Percentiles rank a stretch among this genome's conserved stretches.
Conservation (phyloP, 2,797 vertebrate genomes). For the Ambastaia sidthimunki region DNA sequence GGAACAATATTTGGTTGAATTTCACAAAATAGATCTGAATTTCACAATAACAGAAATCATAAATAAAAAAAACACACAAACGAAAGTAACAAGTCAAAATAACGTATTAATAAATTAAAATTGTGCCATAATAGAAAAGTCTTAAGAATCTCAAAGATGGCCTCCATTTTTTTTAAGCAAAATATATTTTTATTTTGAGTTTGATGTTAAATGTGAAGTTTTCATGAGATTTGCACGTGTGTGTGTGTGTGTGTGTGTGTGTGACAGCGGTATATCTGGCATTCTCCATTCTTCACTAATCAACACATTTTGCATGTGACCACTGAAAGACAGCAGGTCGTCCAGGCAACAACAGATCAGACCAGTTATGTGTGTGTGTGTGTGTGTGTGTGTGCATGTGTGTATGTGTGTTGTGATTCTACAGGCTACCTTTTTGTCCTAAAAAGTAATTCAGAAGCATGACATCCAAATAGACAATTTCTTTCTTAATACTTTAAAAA, state of each 20-base stretch:
- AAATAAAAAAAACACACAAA: too few relatives aligned
- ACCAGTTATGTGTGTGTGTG: conserved; percentile 25
- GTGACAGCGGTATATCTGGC: conserved; percentile 57
- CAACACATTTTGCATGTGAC: conserved; percentile 56
- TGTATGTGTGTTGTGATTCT: not conserved
- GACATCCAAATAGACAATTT: not conserved
- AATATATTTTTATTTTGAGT: not conserved
- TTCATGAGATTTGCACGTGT: conserved; percentile 36
- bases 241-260: conserved; percentile 47
- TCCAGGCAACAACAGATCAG: conserved; percentile 37
- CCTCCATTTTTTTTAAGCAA: not conserved
- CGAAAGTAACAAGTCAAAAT: too few relatives aligned
- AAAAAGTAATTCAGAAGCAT: not conserved
- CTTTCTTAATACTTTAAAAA: too few relatives aligned
- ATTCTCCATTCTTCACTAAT: conserved; percentile 44
- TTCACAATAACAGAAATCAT: too few relatives aligned
- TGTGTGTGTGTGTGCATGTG: conserved; percentile 9
- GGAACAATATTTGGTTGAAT: not conserved
- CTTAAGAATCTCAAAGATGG: not conserved
- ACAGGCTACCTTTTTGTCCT: not conserved
- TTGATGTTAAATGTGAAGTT: conserved; percentile 1
- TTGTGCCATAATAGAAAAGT: too few relatives aligned
- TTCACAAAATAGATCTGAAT: not conserved
- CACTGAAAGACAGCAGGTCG: conserved; percentile 46
- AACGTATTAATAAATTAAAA: too few relatives aligned